These are phyloP conservation scores for Timandra comae DNA, from an alignment of 2,888 invertebrate species.

Conservation along the genomic window DNA sequence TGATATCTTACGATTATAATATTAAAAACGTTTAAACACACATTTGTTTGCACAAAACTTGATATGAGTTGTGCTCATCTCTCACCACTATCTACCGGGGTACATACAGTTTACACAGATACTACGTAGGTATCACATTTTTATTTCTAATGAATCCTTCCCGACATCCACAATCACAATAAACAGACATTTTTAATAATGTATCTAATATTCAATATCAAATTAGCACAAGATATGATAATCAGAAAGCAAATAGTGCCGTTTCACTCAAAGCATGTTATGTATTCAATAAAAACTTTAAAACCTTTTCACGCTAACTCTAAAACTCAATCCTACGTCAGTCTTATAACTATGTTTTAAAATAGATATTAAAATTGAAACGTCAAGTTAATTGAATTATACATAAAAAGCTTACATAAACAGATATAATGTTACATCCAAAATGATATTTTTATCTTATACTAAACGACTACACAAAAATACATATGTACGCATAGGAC, in stretches of 20 bases:
- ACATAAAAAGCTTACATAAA: constrained; percentile 32
- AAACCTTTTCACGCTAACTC: constrained; percentile 28
- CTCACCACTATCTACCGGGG: constrained; percentile 42
- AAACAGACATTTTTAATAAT: constrained; percentile 41
- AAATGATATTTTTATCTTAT: constrained; percentile 39
- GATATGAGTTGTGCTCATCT: too few relatives aligned
- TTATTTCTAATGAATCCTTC: constrained; percentile 34
- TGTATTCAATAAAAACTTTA: constrained; percentile 25
- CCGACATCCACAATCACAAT: constrained; percentile 30
- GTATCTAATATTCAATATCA: constrained; percentile 27
- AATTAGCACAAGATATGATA: constrained; percentile 29
- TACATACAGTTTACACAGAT: constrained; percentile 33
- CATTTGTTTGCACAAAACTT: too few relatives aligned
- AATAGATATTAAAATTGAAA: constrained; percentile 34
- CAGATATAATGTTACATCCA: constrained; percentile 43
- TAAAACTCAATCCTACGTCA: constrained; percentile 58
- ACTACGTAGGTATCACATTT: constrained; percentile 53
- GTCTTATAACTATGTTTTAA: constrained; percentile 69
- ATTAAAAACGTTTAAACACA: constrained; percentile 13
- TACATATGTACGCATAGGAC: constrained; percentile 42
- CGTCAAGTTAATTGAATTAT: constrained; percentile 27
- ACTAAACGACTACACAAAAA: constrained; percentile 57
- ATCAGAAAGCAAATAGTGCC: constrained; percentile 52
- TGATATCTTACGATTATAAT: constrained; percentile 30
- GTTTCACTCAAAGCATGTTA: constrained; percentile 38